Base-by-base conservation (phyloP, 2,888 invertebrate species). In the Drosophila kuntzei region DNA sequence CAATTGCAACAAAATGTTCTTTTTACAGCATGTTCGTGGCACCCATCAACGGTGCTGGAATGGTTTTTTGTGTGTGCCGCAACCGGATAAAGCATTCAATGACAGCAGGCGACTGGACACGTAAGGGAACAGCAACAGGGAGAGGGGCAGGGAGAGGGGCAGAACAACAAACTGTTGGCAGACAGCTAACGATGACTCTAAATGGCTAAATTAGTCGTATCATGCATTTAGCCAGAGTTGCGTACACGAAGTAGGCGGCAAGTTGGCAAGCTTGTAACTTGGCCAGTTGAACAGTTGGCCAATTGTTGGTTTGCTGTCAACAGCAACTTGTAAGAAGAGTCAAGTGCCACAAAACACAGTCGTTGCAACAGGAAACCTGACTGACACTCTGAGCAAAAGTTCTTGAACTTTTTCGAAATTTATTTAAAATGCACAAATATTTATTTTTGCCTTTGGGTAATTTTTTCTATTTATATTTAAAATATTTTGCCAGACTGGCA, bases 191-290 rank as follows among this genome's bases (percentile, higher is more conserved):
- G 49, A 41, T 75, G 57, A 34, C 43, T 47, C 39, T 57, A 58
- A 76, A 58, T 58, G 46, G 76, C 60, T 60, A 75, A 76, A 76
- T 68, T 67, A 71, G 59, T 59, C 71, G 71, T 53, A 50, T 58
- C 67, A 71, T 50, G 71, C 44, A 67, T 57, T 62, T 51, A 32
- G 59, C 27, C 71, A 55, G 36, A 18, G 34, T 32, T 44, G 49
- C 25, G 53, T 20, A 29, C 54, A 39, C 29, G 18, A 41, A 53
- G 53, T 34, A 22, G 57, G 44, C 39, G 69, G 25, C 50, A 27
- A 54, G 57, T 54, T 43, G 53, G 11, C 1, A 36, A 34, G 22
- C 43, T 18, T 36, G 20, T 36, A 51, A 43, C 22, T 41, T 34
- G 53, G 12, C 22, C 43, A 43, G 37, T 12, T 51, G 25, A 39